Base-by-base conservation (phyloP, 2,113 vertebrate species). In the Phylloscopus whistleri region DNA sequence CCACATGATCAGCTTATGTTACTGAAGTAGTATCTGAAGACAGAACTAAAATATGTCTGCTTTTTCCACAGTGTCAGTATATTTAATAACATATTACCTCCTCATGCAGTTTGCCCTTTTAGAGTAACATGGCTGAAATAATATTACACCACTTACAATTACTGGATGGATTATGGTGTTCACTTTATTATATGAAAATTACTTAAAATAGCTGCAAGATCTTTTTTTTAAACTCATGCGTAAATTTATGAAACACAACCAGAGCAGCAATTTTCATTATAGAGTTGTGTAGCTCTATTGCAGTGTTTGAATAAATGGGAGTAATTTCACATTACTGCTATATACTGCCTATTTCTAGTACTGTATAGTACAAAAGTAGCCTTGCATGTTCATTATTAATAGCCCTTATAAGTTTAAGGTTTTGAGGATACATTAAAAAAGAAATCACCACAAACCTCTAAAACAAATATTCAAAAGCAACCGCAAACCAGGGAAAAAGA, bases 241-340 rank as follows among this genome's bases (percentile, higher is more conserved):
- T 49, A 46, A 27, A 39, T 84, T 87, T 87, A 37, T 64, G n/a
- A 53, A 84, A 69, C 51, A 20, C 21, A 49, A 67, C 8, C 19
- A 79, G 35, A 86, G 20, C 22, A 64, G 19, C 19, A 88, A 10
- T 77, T 91, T 88, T 64, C 20, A 3, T 77, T 55, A 24, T 30
- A 51, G 11, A 48, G 9, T n/a, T 86, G 20, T 28, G 35, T 74
- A 86, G 43, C 28, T 30, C 53, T 69, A 41, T 27, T 56, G 58
- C 15, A 81, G 5, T 74, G 51, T 70, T 81, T 69, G 53, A 86
- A 24, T 80, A 86, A 77, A 96, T 77, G 26, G 44, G 46, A 87
- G 63, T 49, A 46, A 67, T 87, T 91, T 86, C 41, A 64, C 9
- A 66, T 80, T 86, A 69, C 21, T 67, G 7, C 22, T 68, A 7